A percentile compares a stretch with the other conserved stretches of the same genome.
Evolutionary conservation across 92 coral and sea anemone genomes (phyloP).

Genomic region (Siderastrea siderea): DNA sequence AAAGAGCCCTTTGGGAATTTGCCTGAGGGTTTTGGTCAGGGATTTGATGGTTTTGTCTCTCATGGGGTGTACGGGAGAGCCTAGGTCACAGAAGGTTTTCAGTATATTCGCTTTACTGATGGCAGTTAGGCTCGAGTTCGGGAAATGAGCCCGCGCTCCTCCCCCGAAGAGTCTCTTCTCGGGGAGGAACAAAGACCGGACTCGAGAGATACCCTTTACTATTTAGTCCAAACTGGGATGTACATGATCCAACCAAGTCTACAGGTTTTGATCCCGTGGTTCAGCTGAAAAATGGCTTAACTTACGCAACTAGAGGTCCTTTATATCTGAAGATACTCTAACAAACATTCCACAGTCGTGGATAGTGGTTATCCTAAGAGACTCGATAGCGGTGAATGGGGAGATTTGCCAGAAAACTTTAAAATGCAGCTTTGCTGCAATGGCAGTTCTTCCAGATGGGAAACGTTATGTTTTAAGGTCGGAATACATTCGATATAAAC

Average conservation of each 20-base stretch:
- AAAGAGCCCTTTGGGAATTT: neutral
- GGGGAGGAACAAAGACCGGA: too few relatives aligned
- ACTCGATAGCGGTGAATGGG: neutral
- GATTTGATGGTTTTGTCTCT: neutral
- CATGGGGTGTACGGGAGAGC: neutral
- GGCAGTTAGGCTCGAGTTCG: too few relatives aligned
- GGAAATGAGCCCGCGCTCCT: too few relatives aligned
- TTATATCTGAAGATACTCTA: neutral
- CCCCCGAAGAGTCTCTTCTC: too few relatives aligned
- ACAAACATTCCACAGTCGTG: neutral
- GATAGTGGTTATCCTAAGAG: neutral
- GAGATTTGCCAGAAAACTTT: neutral
- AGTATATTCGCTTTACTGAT: neutral
- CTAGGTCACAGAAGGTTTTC: neutral
- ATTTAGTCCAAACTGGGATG: neutral
- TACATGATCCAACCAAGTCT: neutral
- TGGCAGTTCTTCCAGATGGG: neutral
- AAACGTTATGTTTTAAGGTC: neutral
- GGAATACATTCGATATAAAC: neutral
- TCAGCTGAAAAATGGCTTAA: neutral
- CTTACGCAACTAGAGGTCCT: neutral
- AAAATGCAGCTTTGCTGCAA: slow-evolving; percentile 3
- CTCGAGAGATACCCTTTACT: neutral
- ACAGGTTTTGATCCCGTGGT: neutral
- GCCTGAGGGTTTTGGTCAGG: neutral